Evolutionary conservation across 2,113 vertebrate genomes (phyloP).

Genomic region (Ceyx margarethae): DNA sequence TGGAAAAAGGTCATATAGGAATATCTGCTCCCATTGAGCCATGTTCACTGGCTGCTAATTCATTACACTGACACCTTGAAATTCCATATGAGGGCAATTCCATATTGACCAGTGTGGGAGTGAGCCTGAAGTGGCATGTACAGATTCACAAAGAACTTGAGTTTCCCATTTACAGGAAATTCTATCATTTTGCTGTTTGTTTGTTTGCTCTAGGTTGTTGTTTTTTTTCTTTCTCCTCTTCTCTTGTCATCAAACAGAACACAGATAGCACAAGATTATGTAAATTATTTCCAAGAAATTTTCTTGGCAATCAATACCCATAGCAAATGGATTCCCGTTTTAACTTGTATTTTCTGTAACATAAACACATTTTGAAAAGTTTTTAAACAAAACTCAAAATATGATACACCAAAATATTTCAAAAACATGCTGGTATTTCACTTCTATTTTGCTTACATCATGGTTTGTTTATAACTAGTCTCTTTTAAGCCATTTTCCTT

Average conservation of each 20-base stretch:
- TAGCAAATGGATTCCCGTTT: not conserved
- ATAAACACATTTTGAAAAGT: not conserved
- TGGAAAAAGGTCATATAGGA: not conserved
- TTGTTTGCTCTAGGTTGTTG: no score
- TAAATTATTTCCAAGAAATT: not conserved
- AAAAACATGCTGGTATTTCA: slow-evolving; percentile 1
- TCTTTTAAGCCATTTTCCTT: slow-evolving; percentile 6
- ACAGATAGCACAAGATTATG: not conserved
- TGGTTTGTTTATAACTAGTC: slow-evolving; percentile 14
- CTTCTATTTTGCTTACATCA: not conserved
- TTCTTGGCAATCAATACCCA: not conserved
- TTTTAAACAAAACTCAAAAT: slow-evolving; percentile 4
- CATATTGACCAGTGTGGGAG: not conserved
- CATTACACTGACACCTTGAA: not conserved
- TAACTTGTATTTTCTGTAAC: not conserved
- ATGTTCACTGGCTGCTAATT: not conserved
- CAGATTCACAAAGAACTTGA: not conserved
- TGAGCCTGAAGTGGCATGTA: not conserved
- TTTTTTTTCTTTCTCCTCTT: not conserved
- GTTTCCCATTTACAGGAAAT: not conserved
- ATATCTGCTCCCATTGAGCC: not conserved
- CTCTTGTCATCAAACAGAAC: not conserved
- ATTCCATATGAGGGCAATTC: not conserved
- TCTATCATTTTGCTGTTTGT: not conserved
- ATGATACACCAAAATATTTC: not conserved